Evolutionary conservation across 1,140 invertebrate genomes (phyloP).

Genomic region (Diuraphis noxia): DNA sequence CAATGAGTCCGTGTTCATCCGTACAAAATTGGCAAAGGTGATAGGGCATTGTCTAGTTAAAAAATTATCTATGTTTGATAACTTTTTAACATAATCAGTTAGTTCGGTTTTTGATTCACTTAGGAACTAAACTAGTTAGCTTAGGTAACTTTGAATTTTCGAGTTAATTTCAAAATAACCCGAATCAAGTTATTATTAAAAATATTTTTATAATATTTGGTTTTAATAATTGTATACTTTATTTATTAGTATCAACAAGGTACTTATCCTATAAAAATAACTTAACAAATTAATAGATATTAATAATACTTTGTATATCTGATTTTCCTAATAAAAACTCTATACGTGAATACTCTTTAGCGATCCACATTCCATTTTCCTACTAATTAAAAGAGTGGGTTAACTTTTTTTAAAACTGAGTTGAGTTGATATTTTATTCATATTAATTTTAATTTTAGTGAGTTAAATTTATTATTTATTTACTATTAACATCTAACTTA

Average conservation of each 20-base stretch:
- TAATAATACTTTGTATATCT: too few relatives aligned
- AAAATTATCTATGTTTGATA: background rate
- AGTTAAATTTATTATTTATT: background rate
- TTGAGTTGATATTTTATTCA: background rate
- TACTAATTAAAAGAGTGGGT: background rate
- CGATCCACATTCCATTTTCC: background rate
- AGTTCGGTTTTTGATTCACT: background rate
- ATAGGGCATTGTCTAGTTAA: too few relatives aligned
- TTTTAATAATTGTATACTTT: background rate
- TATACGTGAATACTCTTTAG: background rate
- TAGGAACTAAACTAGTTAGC: background rate
- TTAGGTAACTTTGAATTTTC: background rate
- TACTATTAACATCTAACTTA: background rate
- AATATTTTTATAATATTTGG: background rate
- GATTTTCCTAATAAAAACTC: too few relatives aligned
- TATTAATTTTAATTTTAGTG: background rate
- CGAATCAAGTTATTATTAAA: background rate
- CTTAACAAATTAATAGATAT: too few relatives aligned
- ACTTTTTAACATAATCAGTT: background rate
- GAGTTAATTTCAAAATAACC: background rate
- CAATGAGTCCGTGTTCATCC: background rate
- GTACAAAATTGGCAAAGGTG: background rate
- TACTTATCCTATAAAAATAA: background rate
- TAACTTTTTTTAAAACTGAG: background rate
- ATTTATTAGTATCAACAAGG: background rate